Base-by-base conservation (phyloP, 2,797 vertebrate genomes). In the Pseudochromis fuscus region DNA sequence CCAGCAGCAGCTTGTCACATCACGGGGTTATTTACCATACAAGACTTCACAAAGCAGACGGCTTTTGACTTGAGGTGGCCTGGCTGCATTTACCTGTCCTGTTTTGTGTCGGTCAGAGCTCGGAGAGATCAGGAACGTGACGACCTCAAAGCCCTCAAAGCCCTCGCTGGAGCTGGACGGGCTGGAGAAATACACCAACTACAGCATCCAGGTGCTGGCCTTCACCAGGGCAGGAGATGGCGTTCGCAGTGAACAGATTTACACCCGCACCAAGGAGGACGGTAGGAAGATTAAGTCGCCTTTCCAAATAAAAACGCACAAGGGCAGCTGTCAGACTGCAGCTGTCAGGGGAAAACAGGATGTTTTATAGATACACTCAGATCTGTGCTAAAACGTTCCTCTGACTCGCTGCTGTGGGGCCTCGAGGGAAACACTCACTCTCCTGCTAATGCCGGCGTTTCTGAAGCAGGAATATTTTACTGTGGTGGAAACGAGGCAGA, bases 171-270 rank as follows among this genome's bases (percentile, higher is more conserved):
- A 99, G 89, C 92, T 99, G 89, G 96, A 97, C 0, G 96, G 96
- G 6, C 89, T 99, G 79, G 97, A 99, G 87, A 99, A 99, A 81
- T 99, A 97, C 76, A 99, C 97, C 86, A 99, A 99, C 92, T 99
- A 99, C 90, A 99, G 97, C 88, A 96, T 99, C 87, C 97, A 98
- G 87, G 97, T 99, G 83, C 62, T 98, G 92, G 94, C 97, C 63
- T 99, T 98, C 82, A 99, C 97, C 28, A 90, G 96, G n/a, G 97
- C 97, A 0, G 97, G 97, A 7, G 97, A 98, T 0, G 97, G 97
- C 0, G 96, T 97, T 24, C 94, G 97, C 71, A 99, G 97, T 0
- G 97, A 98, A 75, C 97, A 98, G 93, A 97, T 98, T 88, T 98
- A 98, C 83, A 98, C 96, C 13, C 95, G 97, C 76, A 99, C 97